A percentile compares a stretch with the other conserved stretches of the same genome.
phyloP scores from a whole-genome alignment of 2,797 vertebrate genomes.

The Pitangus sulphuratus region DNA sequence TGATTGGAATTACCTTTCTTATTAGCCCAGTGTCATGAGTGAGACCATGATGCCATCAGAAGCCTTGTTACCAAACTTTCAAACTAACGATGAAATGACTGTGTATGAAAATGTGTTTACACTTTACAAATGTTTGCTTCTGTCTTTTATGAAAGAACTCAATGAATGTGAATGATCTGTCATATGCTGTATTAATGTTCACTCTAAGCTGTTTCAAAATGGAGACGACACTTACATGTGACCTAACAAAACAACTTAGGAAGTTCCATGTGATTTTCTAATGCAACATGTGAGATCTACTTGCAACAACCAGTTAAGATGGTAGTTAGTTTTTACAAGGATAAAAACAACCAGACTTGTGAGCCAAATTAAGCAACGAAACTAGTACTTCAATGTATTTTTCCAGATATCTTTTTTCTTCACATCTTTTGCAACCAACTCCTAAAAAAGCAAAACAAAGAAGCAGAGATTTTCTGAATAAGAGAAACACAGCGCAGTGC shows the following conservation, averaged over 20 bases:
- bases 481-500: rapidly evolving
- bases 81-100: background rate
- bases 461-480: background rate
- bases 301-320: background rate
- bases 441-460: background rate
- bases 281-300: background rate
- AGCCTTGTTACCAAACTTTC: background rate
- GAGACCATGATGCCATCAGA: background rate
- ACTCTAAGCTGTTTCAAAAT: background rate
- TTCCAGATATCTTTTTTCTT: background rate
- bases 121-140: background rate
- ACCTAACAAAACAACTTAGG: background rate
- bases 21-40: background rate
- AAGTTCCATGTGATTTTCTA: background rate
- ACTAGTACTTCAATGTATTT: background rate
- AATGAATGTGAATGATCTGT: background rate
- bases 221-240: background rate
- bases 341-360: background rate
- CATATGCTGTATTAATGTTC: background rate
- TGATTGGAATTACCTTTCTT: background rate
- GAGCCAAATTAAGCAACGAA: background rate
- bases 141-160: background rate
- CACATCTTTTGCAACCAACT: background rate
- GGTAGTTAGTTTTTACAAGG: background rate
- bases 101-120: background rate